These are phyloP conservation scores for Drosophila austrosaltans DNA, from an alignment of 2,888 invertebrate genomes.

Conservation along the genomic window DNA sequence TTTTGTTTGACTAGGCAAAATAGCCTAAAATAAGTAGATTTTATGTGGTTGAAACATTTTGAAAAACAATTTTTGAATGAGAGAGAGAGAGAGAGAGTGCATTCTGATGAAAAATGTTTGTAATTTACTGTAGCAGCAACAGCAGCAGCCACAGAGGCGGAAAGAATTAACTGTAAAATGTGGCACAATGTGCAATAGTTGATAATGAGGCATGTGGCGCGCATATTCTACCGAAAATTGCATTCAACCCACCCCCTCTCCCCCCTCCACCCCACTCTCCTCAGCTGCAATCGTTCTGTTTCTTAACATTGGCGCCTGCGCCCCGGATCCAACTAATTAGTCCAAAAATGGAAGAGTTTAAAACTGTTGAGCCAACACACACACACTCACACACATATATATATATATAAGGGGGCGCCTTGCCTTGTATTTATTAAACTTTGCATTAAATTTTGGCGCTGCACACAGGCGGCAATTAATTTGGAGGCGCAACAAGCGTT, in stretches of 20 bases:
- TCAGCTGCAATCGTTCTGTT: background rate
- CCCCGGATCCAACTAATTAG: constrained; percentile 64
- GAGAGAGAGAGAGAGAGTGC: background rate
- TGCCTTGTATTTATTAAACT: constrained; percentile 71
- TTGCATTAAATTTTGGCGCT: constrained; percentile 77
- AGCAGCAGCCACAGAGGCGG: constrained; percentile 26
- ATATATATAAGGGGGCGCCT: constrained; percentile 22
- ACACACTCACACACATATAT: no score
- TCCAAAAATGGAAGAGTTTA: constrained; percentile 35
- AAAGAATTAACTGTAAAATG: constrained; percentile 74
- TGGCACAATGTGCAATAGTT: constrained; percentile 76
- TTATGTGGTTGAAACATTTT: background rate
- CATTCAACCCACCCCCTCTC: background rate
- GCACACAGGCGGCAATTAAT: constrained; percentile 73
- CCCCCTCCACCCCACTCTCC: background rate
- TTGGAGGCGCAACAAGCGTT: constrained; percentile 78
- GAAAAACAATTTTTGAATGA: background rate
- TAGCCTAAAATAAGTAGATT: background rate
- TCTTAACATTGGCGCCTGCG: constrained; percentile 67
- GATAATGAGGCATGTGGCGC: constrained; percentile 76
- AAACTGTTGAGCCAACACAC: background rate
- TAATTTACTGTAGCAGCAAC: background rate
- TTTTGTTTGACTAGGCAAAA: no score
- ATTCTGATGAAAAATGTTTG: no score
- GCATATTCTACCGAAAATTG: constrained; percentile 60